These are phyloP conservation scores for Malurus elegans DNA, from an alignment of 2,113 vertebrate species.

Conservation along the genomic window DNA sequence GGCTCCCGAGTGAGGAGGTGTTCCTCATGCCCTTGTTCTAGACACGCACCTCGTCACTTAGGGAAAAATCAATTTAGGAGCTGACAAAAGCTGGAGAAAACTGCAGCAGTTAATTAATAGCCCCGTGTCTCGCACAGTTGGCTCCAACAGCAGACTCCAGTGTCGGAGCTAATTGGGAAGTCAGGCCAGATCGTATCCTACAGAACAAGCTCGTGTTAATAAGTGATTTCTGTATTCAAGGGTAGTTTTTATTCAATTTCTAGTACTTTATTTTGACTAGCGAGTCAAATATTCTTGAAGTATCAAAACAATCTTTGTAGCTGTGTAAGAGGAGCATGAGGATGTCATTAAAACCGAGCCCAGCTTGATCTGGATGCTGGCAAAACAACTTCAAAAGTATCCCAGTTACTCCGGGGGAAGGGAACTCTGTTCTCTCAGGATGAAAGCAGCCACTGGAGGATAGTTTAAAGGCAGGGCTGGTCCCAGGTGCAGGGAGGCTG, in stretches of 20 bases:
- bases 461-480: background rate
- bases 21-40: background rate
- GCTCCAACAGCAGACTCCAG: background rate
- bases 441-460: background rate
- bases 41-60: background rate
- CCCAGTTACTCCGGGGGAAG: background rate
- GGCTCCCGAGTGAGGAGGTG: fast-evolving
- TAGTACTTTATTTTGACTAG: conserved; percentile 1
- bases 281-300: background rate
- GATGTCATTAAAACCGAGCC: background rate
- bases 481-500: background rate
- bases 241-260: conserved; percentile 1
- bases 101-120: conserved; percentile 22
- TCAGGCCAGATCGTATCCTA: background rate
- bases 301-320: conserved; percentile 50
- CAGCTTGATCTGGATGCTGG: conserved; percentile 3
- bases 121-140: background rate
- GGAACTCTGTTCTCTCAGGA: background rate
- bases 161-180: conserved; percentile 1
- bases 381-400: conserved; percentile 45
- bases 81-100: background rate
- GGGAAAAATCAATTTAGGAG: conserved; percentile 5
- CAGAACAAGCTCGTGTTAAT: background rate
- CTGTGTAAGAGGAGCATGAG: background rate
- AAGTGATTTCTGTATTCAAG: background rate